A percentile compares a stretch with the other conserved stretches of the same genome.
Evolutionary conservation across 2,888 invertebrate genomes (phyloP).

Genomic region (Cyclophora albipunctata): DNA sequence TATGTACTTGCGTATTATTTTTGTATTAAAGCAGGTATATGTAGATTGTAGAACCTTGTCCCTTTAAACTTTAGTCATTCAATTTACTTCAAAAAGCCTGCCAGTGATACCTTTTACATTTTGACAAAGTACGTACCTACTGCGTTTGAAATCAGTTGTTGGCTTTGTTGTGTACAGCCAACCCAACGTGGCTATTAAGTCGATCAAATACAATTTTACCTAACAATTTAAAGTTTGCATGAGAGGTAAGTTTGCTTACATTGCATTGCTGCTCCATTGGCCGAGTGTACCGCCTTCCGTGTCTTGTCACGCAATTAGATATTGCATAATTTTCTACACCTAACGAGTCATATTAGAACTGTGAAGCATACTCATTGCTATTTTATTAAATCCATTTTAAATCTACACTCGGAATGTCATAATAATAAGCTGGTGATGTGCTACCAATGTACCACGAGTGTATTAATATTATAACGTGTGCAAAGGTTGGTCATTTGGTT

Average conservation of each 20-base stretch:
- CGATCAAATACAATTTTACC: constrained; percentile 16
- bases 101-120: too few species aligned
- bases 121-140: too few species aligned
- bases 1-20: too few species aligned
- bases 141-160: too few species aligned
- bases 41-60: too few species aligned
- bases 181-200: too few species aligned
- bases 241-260: constrained; percentile 35
- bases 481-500: too few species aligned
- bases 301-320: constrained; percentile 50
- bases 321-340: constrained; percentile 43
- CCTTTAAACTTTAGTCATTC: too few species aligned
- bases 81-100: too few species aligned
- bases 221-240: constrained; percentile 31
- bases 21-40: too few species aligned
- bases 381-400: neutral
- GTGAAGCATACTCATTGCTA: constrained; percentile 13
- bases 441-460: constrained; percentile 7
- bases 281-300: constrained; percentile 66
- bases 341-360: constrained; percentile 11
- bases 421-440: constrained; percentile 20
- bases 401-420: neutral
- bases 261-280: constrained; percentile 62
- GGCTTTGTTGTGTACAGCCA: too few species aligned
- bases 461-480: too few species aligned